These are phyloP conservation scores for Philonicus albiceps DNA, from an alignment of 2,888 invertebrate genomes.

Conservation along the genomic window DNA sequence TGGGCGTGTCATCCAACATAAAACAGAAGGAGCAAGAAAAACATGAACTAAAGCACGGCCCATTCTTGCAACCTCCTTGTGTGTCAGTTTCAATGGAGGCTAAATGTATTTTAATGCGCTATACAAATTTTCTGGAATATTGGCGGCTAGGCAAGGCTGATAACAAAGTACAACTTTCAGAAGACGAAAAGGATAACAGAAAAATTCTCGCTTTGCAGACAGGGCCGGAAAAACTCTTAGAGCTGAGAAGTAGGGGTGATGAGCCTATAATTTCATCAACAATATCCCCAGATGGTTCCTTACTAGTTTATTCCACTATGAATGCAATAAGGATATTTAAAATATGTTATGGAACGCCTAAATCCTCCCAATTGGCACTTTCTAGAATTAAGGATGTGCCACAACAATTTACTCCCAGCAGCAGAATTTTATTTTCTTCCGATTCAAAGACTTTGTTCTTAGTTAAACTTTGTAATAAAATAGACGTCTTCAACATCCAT, in stretches of 20 bases:
- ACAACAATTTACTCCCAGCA: slow-evolving; percentile 57
- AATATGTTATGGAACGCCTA: background rate
- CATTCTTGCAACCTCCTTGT: slow-evolving; percentile 71
- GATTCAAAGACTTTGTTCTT: slow-evolving; percentile 63
- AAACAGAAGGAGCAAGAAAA: background rate
- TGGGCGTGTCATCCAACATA: slow-evolving; percentile 72
- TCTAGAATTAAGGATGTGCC: slow-evolving; percentile 60
- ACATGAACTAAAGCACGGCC: slow-evolving; percentile 69
- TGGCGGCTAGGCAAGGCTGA: slow-evolving; percentile 68
- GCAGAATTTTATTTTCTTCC: slow-evolving; percentile 62
- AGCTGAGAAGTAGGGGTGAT: slow-evolving; percentile 71
- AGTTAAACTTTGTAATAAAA: slow-evolving; percentile 59
- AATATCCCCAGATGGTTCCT: slow-evolving; percentile 74
- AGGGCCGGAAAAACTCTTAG: slow-evolving; percentile 73
- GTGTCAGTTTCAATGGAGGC: slow-evolving; percentile 66
- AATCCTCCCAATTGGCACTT: slow-evolving; percentile 51
- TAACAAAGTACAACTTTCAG: slow-evolving; percentile 48
- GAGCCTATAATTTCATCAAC: slow-evolving; percentile 76
- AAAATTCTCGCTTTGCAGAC: slow-evolving; percentile 52
- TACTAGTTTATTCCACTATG: slow-evolving; percentile 79
- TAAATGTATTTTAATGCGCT: slow-evolving; percentile 69
- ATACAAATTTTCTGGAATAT: slow-evolving; percentile 70
- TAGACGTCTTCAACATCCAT: slow-evolving; percentile 62
- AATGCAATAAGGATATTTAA: slow-evolving; percentile 69
- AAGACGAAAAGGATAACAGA: slow-evolving; percentile 48